Conservation (phyloP, 2,888 invertebrate species). For the Amphimallon solstitiale region DNA sequence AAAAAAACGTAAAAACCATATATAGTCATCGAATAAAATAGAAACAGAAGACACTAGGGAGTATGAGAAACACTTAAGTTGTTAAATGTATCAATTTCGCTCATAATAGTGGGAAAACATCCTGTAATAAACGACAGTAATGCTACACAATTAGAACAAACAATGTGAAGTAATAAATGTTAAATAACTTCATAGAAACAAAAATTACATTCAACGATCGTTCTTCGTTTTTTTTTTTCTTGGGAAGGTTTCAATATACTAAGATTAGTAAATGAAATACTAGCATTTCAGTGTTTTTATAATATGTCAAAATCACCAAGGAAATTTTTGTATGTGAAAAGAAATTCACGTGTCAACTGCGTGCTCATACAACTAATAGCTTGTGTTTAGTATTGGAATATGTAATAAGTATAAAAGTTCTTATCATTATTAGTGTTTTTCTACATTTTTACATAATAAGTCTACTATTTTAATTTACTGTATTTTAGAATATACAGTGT, state of each 20-base stretch:
- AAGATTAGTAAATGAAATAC: too few species aligned
- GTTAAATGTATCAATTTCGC: constrained; percentile 26
- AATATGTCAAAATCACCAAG: too few species aligned
- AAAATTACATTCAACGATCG: background rate
- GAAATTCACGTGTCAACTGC: too few species aligned
- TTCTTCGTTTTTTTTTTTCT: background rate
- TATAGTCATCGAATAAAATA: constrained; percentile 25
- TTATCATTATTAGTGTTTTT: too few species aligned
- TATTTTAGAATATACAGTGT: too few species aligned
- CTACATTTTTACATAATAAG: too few species aligned
- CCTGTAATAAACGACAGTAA: constrained; percentile 28
- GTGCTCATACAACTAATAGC: too few species aligned
- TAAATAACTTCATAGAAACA: constrained; percentile 18
- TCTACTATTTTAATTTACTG: too few species aligned
- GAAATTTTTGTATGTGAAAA: too few species aligned
- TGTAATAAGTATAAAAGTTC: too few species aligned
- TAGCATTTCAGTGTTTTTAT: too few species aligned
- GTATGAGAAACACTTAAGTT: constrained; percentile 23
- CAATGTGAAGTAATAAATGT: constrained; percentile 30
- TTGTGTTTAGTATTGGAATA: too few species aligned
- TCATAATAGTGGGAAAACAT: constrained; percentile 27
- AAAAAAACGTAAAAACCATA: background rate
- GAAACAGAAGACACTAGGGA: constrained; percentile 16
- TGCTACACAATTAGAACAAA: constrained; percentile 28
- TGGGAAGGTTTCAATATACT: background rate